phyloP scores from a whole-genome alignment of 1,140 invertebrate genomes.

The Oncopodura yosiiana region DNA sequence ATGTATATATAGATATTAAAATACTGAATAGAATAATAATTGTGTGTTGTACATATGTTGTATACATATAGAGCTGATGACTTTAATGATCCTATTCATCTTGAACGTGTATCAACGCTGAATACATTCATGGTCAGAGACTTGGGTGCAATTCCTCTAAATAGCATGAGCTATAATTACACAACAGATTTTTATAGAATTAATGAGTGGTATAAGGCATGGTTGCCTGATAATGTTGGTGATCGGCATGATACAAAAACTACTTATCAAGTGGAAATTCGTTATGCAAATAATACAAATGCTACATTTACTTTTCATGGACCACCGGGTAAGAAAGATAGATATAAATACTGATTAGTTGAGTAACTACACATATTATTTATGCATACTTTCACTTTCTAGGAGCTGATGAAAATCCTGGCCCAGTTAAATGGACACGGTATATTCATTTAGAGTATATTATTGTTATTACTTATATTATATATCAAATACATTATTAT shows the following conservation, averaged over 20 bases:
- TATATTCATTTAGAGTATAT: no score
- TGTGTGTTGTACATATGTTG: constrained; percentile 4
- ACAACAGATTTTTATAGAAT: constrained; percentile 79
- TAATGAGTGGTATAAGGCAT: constrained; percentile 76
- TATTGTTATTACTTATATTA: no score
- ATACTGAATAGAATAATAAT: not conserved
- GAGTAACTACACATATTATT: not conserved
- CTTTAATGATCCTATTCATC: constrained; percentile 86
- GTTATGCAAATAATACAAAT: constrained; percentile 91
- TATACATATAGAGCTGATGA: constrained; percentile 60
- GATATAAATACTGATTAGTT: not conserved
- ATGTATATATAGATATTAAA: not conserved
- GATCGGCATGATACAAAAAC: constrained; percentile 85
- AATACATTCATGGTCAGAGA: constrained; percentile 76
- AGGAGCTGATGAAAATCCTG: constrained; percentile 71
- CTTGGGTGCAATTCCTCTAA: constrained; percentile 65
- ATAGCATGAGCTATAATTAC: constrained; percentile 72
- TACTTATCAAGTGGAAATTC: constrained; percentile 69
- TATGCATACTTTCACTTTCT: not conserved
- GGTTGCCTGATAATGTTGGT: constrained; percentile 75
- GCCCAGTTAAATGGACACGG: constrained; percentile 86
- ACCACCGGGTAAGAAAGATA: constrained; percentile 53
- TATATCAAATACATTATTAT: no score
- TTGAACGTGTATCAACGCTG: constrained; percentile 75
- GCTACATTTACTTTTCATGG: constrained; percentile 90